phyloP scores from a whole-genome alignment of 64 coral and sea anemone species.

The Dendronephthya gigantea region DNA sequence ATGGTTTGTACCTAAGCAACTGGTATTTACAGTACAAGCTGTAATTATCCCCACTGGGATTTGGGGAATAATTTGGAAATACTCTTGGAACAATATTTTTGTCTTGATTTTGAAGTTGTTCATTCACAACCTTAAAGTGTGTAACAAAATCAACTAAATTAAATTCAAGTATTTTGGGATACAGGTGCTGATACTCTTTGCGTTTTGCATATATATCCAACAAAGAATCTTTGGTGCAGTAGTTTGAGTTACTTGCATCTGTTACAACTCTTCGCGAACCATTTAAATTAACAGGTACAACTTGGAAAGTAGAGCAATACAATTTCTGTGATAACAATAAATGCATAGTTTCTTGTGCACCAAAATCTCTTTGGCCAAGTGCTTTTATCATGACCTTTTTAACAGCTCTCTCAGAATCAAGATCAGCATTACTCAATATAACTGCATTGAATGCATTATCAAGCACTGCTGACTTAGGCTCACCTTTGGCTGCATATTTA shows the following conservation, averaged over 20 bases:
- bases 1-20: slow-evolving; percentile 22
- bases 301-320: neutral
- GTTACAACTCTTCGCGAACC: neutral
- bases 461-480: neutral
- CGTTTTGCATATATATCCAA: neutral
- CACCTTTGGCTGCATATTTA: slow-evolving; percentile 2
- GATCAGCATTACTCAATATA: neutral
- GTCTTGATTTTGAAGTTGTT: neutral
- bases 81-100: slow-evolving; percentile 21
- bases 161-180: neutral
- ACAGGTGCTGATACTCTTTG: neutral
- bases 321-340: neutral
- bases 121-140: slow-evolving; percentile 23
- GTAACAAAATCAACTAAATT: slow-evolving; percentile 13
- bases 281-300: neutral
- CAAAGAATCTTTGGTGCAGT: too few relatives aligned
- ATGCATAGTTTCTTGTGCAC: slow-evolving; percentile 4
- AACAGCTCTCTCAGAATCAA: neutral
- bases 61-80: neutral
- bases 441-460: neutral
- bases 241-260: neutral
- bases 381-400: neutral
- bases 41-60: neutral
- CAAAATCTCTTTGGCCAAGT: neutral
- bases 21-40: neutral